phyloP scores from a whole-genome alignment of 1,140 invertebrate genomes.

The Vanessa atalanta region DNA sequence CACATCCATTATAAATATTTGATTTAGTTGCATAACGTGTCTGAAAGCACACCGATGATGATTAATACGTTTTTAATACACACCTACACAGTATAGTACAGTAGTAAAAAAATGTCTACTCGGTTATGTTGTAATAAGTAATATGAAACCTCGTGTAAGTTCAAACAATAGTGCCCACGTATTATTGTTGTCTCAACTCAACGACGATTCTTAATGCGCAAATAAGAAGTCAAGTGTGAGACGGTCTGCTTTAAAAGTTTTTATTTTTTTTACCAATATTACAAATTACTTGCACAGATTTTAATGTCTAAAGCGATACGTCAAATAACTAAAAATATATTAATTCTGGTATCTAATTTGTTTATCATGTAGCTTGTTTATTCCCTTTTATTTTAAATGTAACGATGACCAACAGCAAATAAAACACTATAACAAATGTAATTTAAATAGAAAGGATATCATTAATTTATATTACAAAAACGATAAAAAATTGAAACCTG shows the following conservation, averaged over 20 bases:
- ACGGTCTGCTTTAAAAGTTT: neutral
- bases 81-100: slow-evolving; percentile 49
- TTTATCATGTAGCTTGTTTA: too few species aligned
- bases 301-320: too few species aligned
- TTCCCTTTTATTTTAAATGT: too few species aligned
- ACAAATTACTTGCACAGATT: too few species aligned
- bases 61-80: slow-evolving; percentile 59
- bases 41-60: slow-evolving; percentile 40
- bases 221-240: slow-evolving; percentile 44
- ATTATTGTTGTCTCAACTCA: slow-evolving; percentile 32
- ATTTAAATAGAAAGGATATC: too few species aligned
- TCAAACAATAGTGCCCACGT: slow-evolving; percentile 45
- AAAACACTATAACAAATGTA: too few species aligned
- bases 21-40: slow-evolving; percentile 35
- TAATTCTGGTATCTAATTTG: too few species aligned
- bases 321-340: too few species aligned
- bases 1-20: slow-evolving; percentile 30
- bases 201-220: slow-evolving; percentile 49
- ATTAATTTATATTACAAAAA: too few species aligned
- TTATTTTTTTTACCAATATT: neutral
- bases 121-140: slow-evolving; percentile 47
- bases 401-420: too few species aligned
- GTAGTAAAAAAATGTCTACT: slow-evolving; percentile 60
- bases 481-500: too few species aligned
- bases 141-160: slow-evolving; percentile 45